Conservation (phyloP, 2,113 vertebrate genomes). For the Meriones unguiculatus region DNA sequence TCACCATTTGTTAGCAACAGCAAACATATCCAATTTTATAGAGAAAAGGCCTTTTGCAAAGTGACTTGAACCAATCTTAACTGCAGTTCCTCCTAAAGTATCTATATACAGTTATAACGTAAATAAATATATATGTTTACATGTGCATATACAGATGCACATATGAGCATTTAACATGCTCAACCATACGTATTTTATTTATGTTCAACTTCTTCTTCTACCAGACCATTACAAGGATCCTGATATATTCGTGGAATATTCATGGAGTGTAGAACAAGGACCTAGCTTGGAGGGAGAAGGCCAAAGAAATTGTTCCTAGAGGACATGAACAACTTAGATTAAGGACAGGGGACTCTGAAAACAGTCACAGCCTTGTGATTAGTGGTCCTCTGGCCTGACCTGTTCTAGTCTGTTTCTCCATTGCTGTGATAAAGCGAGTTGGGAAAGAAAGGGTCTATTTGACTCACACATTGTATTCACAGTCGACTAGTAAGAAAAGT, state of each 20-base stretch:
- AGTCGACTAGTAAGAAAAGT: neutral
- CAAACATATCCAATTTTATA: neutral
- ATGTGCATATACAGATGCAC: neutral
- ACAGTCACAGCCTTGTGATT: neutral
- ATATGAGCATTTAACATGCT: neutral
- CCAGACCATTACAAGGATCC: neutral
- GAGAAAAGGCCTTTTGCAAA: neutral
- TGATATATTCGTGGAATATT: neutral
- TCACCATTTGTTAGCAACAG: conserved; percentile 5
- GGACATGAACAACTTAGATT: neutral
- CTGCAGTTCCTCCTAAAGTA: neutral
- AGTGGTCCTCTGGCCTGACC: neutral
- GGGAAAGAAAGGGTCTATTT: neutral
- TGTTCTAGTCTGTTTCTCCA: neutral
- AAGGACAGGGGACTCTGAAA: neutral
- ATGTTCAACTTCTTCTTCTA: neutral
- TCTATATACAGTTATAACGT: neutral
- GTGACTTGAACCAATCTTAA: neutral
- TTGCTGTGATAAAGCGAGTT: neutral
- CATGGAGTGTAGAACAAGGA: neutral
- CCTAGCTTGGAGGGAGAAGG: neutral
- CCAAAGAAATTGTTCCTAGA: neutral
- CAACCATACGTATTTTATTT: neutral
- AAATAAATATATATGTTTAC: neutral
- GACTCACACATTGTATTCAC: neutral